Conservation (phyloP, 2,113 vertebrate genomes). For the Poeciliopsis turrubarensis region DNA sequence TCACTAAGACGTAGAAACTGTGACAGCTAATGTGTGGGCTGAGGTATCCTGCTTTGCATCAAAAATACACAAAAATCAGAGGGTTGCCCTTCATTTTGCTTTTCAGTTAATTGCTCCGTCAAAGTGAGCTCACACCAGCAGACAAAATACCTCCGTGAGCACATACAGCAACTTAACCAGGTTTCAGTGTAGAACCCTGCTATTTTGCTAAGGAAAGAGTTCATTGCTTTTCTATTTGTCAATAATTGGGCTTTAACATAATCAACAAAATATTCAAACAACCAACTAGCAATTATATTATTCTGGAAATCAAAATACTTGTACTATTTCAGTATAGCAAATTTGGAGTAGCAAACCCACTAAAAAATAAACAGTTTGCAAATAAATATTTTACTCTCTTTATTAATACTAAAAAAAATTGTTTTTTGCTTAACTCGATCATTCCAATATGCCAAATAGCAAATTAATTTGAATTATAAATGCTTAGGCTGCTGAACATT, state of each 20-base stretch:
- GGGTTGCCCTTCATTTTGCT: conserved; percentile 42
- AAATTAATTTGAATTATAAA: not conserved
- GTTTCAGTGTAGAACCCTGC: no score
- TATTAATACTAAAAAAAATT: not conserved
- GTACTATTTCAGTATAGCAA: no score
- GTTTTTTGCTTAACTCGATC: not conserved
- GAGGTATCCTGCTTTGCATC: conserved; percentile 36
- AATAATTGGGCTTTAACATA: not conserved
- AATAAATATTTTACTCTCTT: not conserved
- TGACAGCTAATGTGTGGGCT: conserved; percentile 40
- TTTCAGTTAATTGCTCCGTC: conserved; percentile 48
- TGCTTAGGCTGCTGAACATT: not conserved
- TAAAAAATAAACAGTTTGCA: not conserved
- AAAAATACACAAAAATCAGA: conserved; percentile 30
- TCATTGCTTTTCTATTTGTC: not conserved
- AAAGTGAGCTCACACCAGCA: conserved; percentile 28
- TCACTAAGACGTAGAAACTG: conserved; percentile 27
- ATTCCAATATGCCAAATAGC: not conserved
- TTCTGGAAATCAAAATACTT: no score
- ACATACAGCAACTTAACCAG: conserved; percentile 11
- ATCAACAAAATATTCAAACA: not conserved
- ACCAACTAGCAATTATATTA: not conserved
- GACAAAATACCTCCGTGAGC: conserved; percentile 13
- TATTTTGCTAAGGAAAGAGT: no score
- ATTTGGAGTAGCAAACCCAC: no score